Base-by-base conservation (phyloP, 2,113 vertebrate species). In the Ammospiza nelsoni region DNA sequence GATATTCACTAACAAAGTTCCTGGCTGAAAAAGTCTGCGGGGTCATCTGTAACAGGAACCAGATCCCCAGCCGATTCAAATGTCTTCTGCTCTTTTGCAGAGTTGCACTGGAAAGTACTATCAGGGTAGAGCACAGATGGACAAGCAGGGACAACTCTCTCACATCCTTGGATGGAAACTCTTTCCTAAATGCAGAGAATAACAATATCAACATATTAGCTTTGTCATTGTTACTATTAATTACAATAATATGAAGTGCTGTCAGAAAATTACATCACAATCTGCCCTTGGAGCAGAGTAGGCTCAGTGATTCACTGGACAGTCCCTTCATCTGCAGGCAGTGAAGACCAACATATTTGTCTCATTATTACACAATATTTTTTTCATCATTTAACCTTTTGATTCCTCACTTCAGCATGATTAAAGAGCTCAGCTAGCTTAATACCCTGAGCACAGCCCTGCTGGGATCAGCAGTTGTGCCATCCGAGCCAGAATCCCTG, bases 311-410 rank as follows among this genome's bases (percentile, higher is more conserved):
- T 86, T 90, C 85, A 90, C 67, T 2, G 0, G 74, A 54, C 37
- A 93, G 71, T 43, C 58, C 33, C 62, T 92, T 91, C 63, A 51
- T 92, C 75, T 94, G 72, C 68, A 90, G 81, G 29, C 74, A 91
- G 29, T 75, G 67, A 87, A 87, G n/a, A 76, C n/a, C 37, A 51
- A 84, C 41, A 58, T 68, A 55, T 12, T 92, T 2, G 0, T 62
- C 46, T 94, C 66, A 71, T 83, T 85, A 80, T 84, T 74, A 48
- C 33, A 63, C 39, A 15, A 4, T 33, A 9, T 22, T 29, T 63
- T 71, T 88, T 55, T 46, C 33, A 37, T 63, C 17, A 61, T 79
- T 78, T 82, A 84, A 69, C 61, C 52, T 81, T 59, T 81, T 20
- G 13, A 3, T 82, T 67, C 63, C 69, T 78, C 3, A 0, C 16